These are phyloP conservation scores for Psittacara wagleri DNA, from an alignment of 2,113 vertebrate species.

Conservation along the genomic window DNA sequence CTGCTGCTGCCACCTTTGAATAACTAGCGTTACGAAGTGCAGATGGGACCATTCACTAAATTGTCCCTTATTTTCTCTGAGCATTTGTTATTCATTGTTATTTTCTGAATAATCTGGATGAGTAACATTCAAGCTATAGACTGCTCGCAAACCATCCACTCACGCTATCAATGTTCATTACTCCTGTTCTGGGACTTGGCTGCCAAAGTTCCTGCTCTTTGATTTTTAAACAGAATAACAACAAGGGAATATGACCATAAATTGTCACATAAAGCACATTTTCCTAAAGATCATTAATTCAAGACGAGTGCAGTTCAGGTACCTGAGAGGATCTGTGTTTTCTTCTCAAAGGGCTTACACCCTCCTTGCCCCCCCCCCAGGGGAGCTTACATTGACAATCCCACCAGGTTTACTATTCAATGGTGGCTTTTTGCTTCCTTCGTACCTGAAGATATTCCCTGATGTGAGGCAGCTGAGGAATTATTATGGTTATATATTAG, in stretches of 20 bases:
- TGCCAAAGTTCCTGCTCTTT: not conserved
- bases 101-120: conserved; percentile 35
- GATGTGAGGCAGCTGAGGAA: not conserved
- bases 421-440: not conserved
- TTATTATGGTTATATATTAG: not conserved
- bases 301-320: not conserved
- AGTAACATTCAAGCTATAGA: not conserved
- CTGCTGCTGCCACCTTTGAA: not conserved
- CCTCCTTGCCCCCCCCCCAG: not conserved
- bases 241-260: not conserved
- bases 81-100: conserved; percentile 27
- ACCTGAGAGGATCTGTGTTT: not conserved
- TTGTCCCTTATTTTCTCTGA: not conserved
- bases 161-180: conserved; percentile 4
- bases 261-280: not conserved
- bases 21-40: not conserved
- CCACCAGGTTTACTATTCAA: not conserved
- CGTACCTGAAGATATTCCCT: not conserved
- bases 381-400: not conserved
- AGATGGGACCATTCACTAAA: conserved; percentile 5
- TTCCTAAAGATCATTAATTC: not conserved
- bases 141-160: conserved; percentile 1
- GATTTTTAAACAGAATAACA: conserved; percentile 16
- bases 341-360: not conserved
- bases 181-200: not conserved